Percentiles rank a stretch among this genome's conserved stretches.
phyloP scores from a whole-genome alignment of 2,888 invertebrate species.

The Agrotis clavis region DNA sequence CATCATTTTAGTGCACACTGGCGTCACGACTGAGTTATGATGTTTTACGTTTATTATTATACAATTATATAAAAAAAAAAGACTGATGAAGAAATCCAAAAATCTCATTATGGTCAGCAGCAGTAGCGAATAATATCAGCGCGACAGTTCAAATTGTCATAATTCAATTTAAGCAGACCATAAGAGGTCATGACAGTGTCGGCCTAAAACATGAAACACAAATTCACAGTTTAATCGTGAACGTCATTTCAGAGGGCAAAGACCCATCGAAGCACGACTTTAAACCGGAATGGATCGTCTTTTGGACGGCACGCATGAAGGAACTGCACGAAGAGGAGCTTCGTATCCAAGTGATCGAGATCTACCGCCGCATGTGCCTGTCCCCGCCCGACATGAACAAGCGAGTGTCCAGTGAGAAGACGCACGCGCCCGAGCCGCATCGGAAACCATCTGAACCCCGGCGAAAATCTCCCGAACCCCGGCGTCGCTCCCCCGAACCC shows the following conservation, averaged over 20 bases:
- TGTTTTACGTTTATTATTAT: too few species aligned
- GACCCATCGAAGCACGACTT: conserved; percentile 96
- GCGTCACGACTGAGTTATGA: too few species aligned
- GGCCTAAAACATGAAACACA: neutral
- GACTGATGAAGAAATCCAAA: too few species aligned
- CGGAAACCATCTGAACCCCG: conserved; percentile 58
- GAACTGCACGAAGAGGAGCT: conserved; percentile 94
- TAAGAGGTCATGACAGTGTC: neutral
- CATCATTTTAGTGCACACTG: too few species aligned
- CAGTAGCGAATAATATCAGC: too few species aligned
- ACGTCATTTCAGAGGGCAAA: conserved; percentile 89
- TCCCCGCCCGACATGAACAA: conserved; percentile 77
- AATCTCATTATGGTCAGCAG: too few species aligned
- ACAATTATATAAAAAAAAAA: too few species aligned
- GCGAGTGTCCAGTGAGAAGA: conserved; percentile 6
- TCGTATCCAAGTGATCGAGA: conserved; percentile 92
- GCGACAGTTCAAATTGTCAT: too few species aligned
- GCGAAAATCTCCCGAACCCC: conserved; percentile 34
- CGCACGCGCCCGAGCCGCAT: conserved; percentile 38
- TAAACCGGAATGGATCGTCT: conserved; percentile 97
- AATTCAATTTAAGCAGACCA: neutral
- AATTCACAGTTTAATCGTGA: neutral
- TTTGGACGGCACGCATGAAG: conserved; percentile 96
- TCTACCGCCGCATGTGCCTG: conserved; percentile 92
- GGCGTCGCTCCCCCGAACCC: conserved; percentile 43